Base-by-base conservation (phyloP, 2,888 invertebrate genomes). In the Acleris cristana region DNA sequence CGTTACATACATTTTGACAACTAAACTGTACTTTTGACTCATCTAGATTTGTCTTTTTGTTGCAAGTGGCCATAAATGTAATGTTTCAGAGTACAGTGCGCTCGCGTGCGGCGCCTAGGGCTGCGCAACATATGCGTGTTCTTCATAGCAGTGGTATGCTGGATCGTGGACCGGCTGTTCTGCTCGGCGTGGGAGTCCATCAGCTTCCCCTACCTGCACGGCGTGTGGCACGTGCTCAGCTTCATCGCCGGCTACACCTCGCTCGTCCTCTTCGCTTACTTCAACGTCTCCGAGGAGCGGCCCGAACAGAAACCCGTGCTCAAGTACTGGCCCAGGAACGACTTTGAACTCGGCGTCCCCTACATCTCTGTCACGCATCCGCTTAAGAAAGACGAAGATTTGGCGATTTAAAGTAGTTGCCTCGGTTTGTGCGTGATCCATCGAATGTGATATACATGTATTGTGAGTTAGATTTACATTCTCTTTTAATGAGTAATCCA, bases 121-220 rank as follows among this genome's bases (percentile, higher is more conserved):
- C 81, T 96, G 54, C 94, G 97, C 56, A 95, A 95, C 74, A 94
- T 95, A 6, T 94, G 94, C 0, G 94, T 96, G 23, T 95, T 95
- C 94, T 79, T 95, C 18, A 82, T 96, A 21, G 97, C 97, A 0
- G 94, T 96, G 18, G 93, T 95, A 75, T 96, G 96, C 81, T 97
- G 97, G 97, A 87, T 96, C 49, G 95, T 95, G 78, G 97, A 97
- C 87, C 93, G 96, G 8, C 86, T 96, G 79, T 95, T 96, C 83
- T 97, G 97, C 83, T 96, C 96, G 75, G 94, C 95, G 19, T 97
- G 96, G 96, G 94, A 95, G 2, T 94, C 94, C 16, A 94, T 96
- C 14, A 95, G 96, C 87, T 96, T 97, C 76, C 97, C 97, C 0
- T 97, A 97, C 86, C 93, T 97, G 78, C 97, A 97, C 82, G 96